Percentiles rank a stretch among this genome's conserved stretches.
Conservation (phyloP, 2,113 vertebrate species). For the Sebastes schlegelii region DNA sequence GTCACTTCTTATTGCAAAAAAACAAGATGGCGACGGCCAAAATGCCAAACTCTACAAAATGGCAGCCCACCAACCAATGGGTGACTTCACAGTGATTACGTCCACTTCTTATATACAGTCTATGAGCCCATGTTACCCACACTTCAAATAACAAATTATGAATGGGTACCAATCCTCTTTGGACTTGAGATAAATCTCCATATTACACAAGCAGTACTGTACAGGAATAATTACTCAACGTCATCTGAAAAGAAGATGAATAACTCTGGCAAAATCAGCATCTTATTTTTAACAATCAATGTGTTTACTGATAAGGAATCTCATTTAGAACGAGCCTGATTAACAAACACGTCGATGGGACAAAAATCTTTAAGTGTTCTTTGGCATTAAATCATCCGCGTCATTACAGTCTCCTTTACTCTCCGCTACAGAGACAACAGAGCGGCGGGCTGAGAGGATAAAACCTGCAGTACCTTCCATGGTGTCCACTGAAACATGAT, state of each 20-base stretch:
- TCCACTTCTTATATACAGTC: too few relatives aligned
- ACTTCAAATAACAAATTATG: neutral
- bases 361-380: constrained; percentile 43
- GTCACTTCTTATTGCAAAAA: too few relatives aligned
- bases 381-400: constrained; percentile 49
- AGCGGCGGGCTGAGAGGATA: neutral
- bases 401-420: constrained; percentile 26
- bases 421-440: neutral
- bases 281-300: constrained; percentile 69
- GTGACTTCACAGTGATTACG: too few relatives aligned
- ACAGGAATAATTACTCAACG: constrained; percentile 39
- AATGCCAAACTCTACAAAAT: too few relatives aligned
- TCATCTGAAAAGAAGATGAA: constrained; percentile 53
- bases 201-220: neutral
- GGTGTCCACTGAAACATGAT: neutral
- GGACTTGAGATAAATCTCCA: constrained; percentile 22
- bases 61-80: too few relatives aligned
- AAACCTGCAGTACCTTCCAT: neutral
- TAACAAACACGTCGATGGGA: constrained; percentile 40
- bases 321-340: constrained; percentile 57
- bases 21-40: too few relatives aligned
- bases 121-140: neutral
- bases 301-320: constrained; percentile 61
- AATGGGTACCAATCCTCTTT: constrained; percentile 8
- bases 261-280: constrained; percentile 45